phyloP scores from a whole-genome alignment of 2,113 vertebrate genomes.

The Saccopteryx leptura region DNA sequence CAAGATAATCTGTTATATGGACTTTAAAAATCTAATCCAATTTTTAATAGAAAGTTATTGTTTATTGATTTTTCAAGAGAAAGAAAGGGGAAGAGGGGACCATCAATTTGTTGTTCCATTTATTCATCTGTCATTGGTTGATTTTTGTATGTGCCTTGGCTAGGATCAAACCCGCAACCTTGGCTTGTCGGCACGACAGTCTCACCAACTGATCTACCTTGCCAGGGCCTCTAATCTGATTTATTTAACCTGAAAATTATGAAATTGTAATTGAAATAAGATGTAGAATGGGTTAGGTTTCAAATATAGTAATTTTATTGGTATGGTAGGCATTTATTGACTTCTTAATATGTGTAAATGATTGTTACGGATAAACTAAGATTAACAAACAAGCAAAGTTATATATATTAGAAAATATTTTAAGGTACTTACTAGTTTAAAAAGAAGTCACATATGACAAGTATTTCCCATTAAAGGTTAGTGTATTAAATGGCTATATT shows the following conservation, averaged over 20 bases:
- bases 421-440: slow-evolving; percentile 40
- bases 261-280: slow-evolving; percentile 40
- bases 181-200: too few species aligned
- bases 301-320: slow-evolving; percentile 31
- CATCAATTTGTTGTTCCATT: too few species aligned
- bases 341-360: slow-evolving; percentile 42
- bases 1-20: not conserved
- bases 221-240: too few species aligned
- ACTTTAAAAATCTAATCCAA: not conserved
- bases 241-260: slow-evolving; percentile 50
- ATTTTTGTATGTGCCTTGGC: too few species aligned
- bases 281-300: not conserved
- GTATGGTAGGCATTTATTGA: not conserved
- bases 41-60: not conserved
- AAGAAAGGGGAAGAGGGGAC: too few species aligned
- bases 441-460: slow-evolving; percentile 42
- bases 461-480: not conserved
- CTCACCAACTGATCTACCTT: too few species aligned
- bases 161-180: too few species aligned
- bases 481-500: slow-evolving; percentile 32
- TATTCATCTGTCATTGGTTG: too few species aligned
- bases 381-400: slow-evolving; percentile 37
- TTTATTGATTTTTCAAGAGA: too few species aligned
- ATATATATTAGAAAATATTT: slow-evolving; percentile 58
- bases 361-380: slow-evolving; percentile 2